Evolutionary conservation across 2,888 invertebrate genomes (phyloP).

Genomic region (Caenorhabditis wallacei): DNA sequence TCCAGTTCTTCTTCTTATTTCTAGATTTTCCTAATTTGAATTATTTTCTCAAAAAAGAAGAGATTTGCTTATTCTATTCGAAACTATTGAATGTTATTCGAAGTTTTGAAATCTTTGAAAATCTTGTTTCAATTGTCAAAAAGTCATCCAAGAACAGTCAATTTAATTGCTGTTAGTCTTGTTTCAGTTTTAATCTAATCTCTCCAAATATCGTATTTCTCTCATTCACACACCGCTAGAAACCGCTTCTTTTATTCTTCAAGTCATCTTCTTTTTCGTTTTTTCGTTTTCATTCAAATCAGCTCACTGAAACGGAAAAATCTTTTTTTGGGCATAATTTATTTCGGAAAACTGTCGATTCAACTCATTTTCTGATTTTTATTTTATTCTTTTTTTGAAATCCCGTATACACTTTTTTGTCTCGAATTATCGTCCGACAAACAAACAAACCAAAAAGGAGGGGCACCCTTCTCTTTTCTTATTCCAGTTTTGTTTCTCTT

Average conservation of each 20-base stretch:
- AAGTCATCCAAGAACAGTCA: conserved; percentile 5
- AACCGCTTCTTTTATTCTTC: conserved; percentile 37
- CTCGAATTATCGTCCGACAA: conserved; percentile 54
- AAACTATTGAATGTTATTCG: too few species aligned
- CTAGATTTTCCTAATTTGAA: conserved; percentile 4
- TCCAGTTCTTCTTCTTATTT: background rate
- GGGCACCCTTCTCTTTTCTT: conserved; percentile 35
- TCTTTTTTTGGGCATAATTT: background rate
- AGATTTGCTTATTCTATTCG: too few species aligned
- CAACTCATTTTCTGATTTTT: background rate
- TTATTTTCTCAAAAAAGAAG: background rate
- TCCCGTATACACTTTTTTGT: conserved; percentile 16
- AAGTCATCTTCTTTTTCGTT: conserved; percentile 8
- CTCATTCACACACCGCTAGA: conserved; percentile 19
- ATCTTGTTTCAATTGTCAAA: background rate
- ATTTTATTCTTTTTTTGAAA: background rate
- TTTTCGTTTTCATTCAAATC: conserved; percentile 18
- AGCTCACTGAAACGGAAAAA: conserved; percentile 50
- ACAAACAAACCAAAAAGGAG: conserved; percentile 60
- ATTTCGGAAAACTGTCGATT: background rate
- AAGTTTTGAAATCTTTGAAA: background rate
- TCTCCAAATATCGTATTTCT: conserved; percentile 30
- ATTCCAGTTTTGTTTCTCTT: conserved; percentile 54
- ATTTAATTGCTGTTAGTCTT: conserved; percentile 41
- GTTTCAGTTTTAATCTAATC: conserved; percentile 45